phyloP scores from a whole-genome alignment of 2,113 vertebrate species.

The human (Homo sapiens) region GRCh38 chr14:81108001-81108500 shows the following conservation, averaged over 20 bases:
- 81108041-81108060: background rate
- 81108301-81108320: background rate
- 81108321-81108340: background rate
- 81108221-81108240: background rate
- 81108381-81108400: constrained; percentile 93
- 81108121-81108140: background rate
- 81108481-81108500: background rate
- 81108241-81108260: background rate
- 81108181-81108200: background rate
- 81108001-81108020: background rate
- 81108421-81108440: constrained; percentile 92
- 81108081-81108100: background rate
- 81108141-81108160: background rate
- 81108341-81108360: background rate
- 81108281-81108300: background rate
- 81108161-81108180: background rate
- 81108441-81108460: constrained; percentile 95
- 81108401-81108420: constrained; percentile 89
- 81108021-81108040: background rate
- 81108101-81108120: background rate
- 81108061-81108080: background rate
- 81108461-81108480: background rate
- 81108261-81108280: background rate
- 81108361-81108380: constrained; percentile 89
- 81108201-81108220: background rate